Evolutionary conservation across 2,888 invertebrate genomes (phyloP), one percentile per base, ranked within the genome.

Genomic region (Antheraea yamamai): DNA sequence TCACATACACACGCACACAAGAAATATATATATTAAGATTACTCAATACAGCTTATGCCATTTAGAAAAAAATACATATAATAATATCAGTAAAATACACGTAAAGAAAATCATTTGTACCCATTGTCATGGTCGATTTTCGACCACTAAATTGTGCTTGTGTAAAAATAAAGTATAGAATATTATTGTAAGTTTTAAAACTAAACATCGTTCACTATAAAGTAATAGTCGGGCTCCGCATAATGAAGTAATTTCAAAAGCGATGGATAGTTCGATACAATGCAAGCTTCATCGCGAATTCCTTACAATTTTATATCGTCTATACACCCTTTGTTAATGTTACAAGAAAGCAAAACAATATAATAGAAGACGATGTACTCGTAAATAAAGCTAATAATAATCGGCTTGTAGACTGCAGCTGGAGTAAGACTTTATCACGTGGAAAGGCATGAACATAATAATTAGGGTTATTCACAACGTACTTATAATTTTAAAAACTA

Each of bases 211-310:
- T 76, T 47, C 39, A 58, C 58, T 73, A 74, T 35, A 26, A 74
- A 72, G 64, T 76, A 71, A 70, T 70, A 26, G 8, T 68, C n/a
- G 18, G 30, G 70, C 55, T 58, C n/a, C 2, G 55, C 55, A 61
- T 76, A 80, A 80, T 81, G 79, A 78, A 81, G 82, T 79, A 79
- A 82, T 83, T 82, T 81, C 77, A 77, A 76, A 66, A 74, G 73
- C 73, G 72, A 71, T 75, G 75, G 78, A 83, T 82, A 78, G 78
- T 74, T 75, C 76, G 82, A 83, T 81, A 81, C 81, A 77, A 81
- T 82, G 80, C 74, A 77, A 79, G 78, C 79, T 79, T 78, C 74
- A 76, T 76, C 78, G 75, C 79, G 39, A 75, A 79, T 78, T 75
- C 78, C 79, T 68, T 76, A 79, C 79, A 79, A 81, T 80, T 75